Evolutionary conservation across 2,888 invertebrate species (phyloP).

Genomic region (Scaeva pyrastri): DNA sequence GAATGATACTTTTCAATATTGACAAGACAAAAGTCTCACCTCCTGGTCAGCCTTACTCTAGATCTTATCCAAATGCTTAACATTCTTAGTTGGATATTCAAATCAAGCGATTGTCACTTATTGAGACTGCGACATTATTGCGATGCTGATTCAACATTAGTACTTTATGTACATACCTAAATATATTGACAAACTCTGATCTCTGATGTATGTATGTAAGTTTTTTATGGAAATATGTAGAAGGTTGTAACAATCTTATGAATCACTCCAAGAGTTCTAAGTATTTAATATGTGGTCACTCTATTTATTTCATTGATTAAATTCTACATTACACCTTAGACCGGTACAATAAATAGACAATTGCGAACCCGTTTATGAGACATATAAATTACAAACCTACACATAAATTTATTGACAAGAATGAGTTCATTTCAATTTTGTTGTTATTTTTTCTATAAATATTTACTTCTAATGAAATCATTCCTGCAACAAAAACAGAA

Average conservation of each 20-base stretch:
- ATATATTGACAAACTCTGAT: background rate
- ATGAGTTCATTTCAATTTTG: slow-evolving; percentile 43
- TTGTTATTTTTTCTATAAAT: background rate
- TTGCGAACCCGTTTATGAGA: background rate
- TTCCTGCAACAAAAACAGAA: slow-evolving; percentile 44
- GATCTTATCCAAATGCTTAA: no score
- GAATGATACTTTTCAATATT: no score
- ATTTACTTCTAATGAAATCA: slow-evolving; percentile 53
- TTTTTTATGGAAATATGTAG: background rate
- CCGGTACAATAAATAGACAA: slow-evolving; percentile 13
- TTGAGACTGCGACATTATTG: background rate
- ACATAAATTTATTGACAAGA: slow-evolving; percentile 36
- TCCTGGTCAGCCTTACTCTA: no score
- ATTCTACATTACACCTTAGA: slow-evolving; percentile 26
- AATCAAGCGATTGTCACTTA: no score
- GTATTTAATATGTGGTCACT: slow-evolving; percentile 30
- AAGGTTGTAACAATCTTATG: background rate
- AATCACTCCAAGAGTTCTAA: background rate
- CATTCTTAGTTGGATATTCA: no score
- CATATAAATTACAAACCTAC: slow-evolving; percentile 63
- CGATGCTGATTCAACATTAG: slow-evolving; percentile 5
- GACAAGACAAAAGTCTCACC: no score
- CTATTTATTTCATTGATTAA: slow-evolving; percentile 13
- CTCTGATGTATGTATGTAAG: slow-evolving; percentile 30
- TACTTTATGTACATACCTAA: no score